Percentiles rank a stretch among this genome's conserved stretches.
These are phyloP conservation scores for Siderastrea siderea DNA, from an alignment of 92 coral and sea anemone genomes.

Conservation along the genomic window DNA sequence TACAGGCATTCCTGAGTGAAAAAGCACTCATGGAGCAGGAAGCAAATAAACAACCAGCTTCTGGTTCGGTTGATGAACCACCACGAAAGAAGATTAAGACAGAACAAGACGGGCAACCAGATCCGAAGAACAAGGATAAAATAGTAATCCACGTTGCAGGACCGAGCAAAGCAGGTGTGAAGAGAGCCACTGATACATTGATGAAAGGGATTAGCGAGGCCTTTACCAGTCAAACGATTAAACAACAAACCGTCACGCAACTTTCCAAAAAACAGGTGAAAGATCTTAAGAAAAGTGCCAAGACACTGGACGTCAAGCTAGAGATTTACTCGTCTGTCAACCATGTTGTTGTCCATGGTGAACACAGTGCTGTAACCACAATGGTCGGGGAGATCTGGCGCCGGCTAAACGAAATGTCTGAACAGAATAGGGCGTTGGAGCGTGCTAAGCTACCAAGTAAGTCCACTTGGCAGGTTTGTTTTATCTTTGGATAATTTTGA, in stretches of 20 bases:
- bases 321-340: constrained; percentile 43
- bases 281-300: constrained; percentile 38
- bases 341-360: constrained; percentile 73
- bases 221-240: constrained; percentile 59
- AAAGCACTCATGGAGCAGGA: constrained; percentile 10
- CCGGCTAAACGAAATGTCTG: constrained; percentile 54
- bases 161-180: constrained; percentile 24
- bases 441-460: constrained; percentile 61
- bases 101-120: not conserved
- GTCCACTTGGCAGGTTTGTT: not conserved
- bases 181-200: constrained; percentile 38
- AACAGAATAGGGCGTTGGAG: constrained; percentile 54
- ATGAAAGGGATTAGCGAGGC: constrained; percentile 45
- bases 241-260: constrained; percentile 41
- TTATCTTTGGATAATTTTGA: too few species aligned
- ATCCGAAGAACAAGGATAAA: not conserved
- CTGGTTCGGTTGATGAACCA: not conserved
- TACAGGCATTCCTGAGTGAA: constrained; percentile 65
- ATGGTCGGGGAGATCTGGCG: constrained; percentile 69
- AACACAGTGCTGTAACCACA: constrained; percentile 56
- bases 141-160: constrained; percentile 22
- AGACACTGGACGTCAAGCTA: constrained; percentile 48
- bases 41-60: not conserved
- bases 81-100: constrained; percentile 6
- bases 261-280: constrained; percentile 59